A percentile compares a stretch with the other conserved stretches of the same genome.
These are phyloP conservation scores for Apoda limacodes DNA, from an alignment of 2,888 invertebrate species.

Conservation along the genomic window DNA sequence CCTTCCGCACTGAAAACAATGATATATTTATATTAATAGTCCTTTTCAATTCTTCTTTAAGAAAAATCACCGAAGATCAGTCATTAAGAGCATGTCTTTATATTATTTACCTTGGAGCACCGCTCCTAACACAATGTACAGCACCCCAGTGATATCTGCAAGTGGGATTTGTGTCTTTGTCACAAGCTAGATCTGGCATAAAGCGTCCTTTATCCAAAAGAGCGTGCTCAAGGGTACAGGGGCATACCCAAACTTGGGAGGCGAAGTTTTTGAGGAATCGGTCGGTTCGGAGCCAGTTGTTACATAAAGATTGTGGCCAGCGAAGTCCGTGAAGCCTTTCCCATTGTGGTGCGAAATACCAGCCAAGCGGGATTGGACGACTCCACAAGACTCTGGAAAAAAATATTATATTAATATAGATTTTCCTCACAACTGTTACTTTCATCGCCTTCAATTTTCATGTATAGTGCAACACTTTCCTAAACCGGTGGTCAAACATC, in stretches of 20 bases:
- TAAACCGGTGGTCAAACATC: too few relatives aligned
- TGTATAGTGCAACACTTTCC: too few relatives aligned
- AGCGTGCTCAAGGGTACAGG: slow-evolving; percentile 93
- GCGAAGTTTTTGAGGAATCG: slow-evolving; percentile 87
- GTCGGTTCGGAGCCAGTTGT: slow-evolving; percentile 91
- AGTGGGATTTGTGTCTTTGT: slow-evolving; percentile 89
- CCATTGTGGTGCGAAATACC: slow-evolving; percentile 95
- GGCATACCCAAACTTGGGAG: slow-evolving; percentile 86
- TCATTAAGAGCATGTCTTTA: too few relatives aligned
- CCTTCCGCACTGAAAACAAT: slow-evolving; percentile 78
- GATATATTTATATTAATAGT: background rate
- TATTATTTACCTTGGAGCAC: slow-evolving; percentile 86
- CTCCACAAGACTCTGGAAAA: slow-evolving; percentile 82
- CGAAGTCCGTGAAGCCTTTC: slow-evolving; percentile 79
- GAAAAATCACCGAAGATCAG: too few relatives aligned
- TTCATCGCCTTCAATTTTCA: too few relatives aligned
- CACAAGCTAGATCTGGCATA: slow-evolving; percentile 90
- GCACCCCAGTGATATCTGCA: slow-evolving; percentile 92
- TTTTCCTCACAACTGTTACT: too few relatives aligned
- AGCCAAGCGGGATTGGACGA: slow-evolving; percentile 89
- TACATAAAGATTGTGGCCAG: slow-evolving; percentile 89
- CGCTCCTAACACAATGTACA: slow-evolving; percentile 92
- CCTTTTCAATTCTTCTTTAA: too few relatives aligned
- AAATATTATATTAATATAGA: slow-evolving; percentile 2
- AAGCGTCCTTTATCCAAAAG: slow-evolving; percentile 92